These are phyloP conservation scores for Zonitis immaculata DNA, from an alignment of 2,888 invertebrate species.

Conservation along the genomic window DNA sequence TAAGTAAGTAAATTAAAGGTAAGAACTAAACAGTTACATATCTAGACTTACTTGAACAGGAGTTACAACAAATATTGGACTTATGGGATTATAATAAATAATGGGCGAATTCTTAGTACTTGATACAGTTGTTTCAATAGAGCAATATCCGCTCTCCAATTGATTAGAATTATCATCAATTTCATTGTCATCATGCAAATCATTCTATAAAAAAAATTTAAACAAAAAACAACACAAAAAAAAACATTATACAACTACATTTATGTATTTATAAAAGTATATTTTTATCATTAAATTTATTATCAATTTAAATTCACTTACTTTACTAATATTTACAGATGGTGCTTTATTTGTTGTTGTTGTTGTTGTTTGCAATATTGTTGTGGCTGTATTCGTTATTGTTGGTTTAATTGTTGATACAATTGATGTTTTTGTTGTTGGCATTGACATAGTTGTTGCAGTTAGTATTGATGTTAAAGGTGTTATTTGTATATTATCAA, in stretches of 20 bases:
- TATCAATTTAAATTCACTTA: background rate
- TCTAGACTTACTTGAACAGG: slow-evolving; percentile 37
- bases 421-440: background rate
- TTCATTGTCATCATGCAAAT: slow-evolving; percentile 19
- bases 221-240: background rate
- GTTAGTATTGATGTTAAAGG: too few species aligned
- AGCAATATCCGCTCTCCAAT: slow-evolving; percentile 19
- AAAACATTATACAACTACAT: background rate
- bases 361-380: background rate
- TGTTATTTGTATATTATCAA: background rate
- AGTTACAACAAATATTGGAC: slow-evolving; percentile 41
- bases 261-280: too few species aligned
- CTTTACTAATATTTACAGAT: background rate
- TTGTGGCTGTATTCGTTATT: background rate
- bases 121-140: slow-evolving; percentile 15
- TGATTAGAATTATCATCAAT: slow-evolving; percentile 18
- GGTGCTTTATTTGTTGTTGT: background rate
- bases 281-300: background rate
- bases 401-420: background rate
- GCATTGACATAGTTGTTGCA: too few species aligned
- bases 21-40: background rate
- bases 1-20: background rate
- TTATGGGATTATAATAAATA: slow-evolving; percentile 37
- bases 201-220: slow-evolving; percentile 16
- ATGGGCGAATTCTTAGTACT: slow-evolving; percentile 20